Conservation (phyloP, 2,113 vertebrate species). For the Psilopsiagon aymara region DNA sequence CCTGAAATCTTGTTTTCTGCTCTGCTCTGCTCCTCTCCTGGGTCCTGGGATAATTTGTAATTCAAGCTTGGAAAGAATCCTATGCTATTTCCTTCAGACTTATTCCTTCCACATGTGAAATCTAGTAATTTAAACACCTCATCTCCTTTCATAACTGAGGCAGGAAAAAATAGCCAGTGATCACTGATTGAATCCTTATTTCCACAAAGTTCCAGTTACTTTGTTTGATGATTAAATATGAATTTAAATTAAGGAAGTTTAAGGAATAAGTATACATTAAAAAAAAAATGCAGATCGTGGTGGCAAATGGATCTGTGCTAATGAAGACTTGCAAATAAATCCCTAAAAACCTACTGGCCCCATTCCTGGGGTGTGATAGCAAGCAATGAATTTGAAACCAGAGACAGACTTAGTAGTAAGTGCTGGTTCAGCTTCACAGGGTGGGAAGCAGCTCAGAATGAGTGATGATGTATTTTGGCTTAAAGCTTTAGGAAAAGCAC, state of each 20-base stretch:
- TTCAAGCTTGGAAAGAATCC: slow-evolving; percentile 79
- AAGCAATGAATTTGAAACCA: slow-evolving; percentile 58
- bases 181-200: slow-evolving; percentile 78
- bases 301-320: slow-evolving; percentile 52
- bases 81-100: slow-evolving; percentile 78
- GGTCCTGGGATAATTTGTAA: slow-evolving; percentile 75
- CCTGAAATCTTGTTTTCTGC: slow-evolving; percentile 73
- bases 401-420: slow-evolving; percentile 43
- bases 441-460: slow-evolving; percentile 52
- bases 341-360: slow-evolving; percentile 55
- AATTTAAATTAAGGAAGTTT: slow-evolving; percentile 62
- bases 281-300: slow-evolving; percentile 32
- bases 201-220: slow-evolving; percentile 66
- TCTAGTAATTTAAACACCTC: slow-evolving; percentile 82
- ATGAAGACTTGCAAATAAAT: slow-evolving; percentile 70
- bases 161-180: slow-evolving; percentile 58
- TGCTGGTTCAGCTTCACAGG: slow-evolving; percentile 63
- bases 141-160: slow-evolving; percentile 75
- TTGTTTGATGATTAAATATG: slow-evolving; percentile 59
- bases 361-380: slow-evolving; percentile 57
- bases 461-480: slow-evolving; percentile 63
- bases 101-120: slow-evolving; percentile 84
- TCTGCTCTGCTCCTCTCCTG: slow-evolving; percentile 70
- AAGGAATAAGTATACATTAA: slow-evolving; percentile 28
- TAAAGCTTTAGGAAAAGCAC: slow-evolving; percentile 41